A percentile compares a stretch with the other conserved stretches of the same genome.
phyloP scores from a whole-genome alignment of 2,888 invertebrate species.

The Cyrtodaria siliqua region DNA sequence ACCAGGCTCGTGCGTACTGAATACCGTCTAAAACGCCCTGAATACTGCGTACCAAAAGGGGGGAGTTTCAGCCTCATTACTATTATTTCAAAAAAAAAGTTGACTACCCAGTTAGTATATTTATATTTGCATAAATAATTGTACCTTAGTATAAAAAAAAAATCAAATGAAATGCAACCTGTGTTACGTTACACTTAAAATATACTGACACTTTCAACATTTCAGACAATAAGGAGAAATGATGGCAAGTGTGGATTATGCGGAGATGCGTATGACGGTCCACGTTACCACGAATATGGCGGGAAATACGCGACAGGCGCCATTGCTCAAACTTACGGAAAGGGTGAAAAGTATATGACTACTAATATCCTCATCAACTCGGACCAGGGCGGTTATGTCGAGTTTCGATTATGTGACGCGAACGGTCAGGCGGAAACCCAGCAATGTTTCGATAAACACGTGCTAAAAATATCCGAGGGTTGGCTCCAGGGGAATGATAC shows the following conservation, averaged over 20 bases:
- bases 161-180: too few species aligned
- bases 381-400: conserved; percentile 79
- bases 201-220: too few species aligned
- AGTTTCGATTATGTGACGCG: conserved; percentile 77
- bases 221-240: conserved; percentile 41
- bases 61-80: too few species aligned
- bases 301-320: conserved; percentile 77
- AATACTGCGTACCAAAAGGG: too few species aligned
- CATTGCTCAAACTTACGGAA: conserved; percentile 48
- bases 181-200: too few species aligned
- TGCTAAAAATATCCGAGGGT: conserved; percentile 50
- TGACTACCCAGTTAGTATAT: too few species aligned
- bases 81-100: too few species aligned
- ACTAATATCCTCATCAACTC: conserved; percentile 73
- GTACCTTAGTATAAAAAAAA: too few species aligned
- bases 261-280: conserved; percentile 91
- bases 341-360: conserved; percentile 20
- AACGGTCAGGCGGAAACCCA: conserved; percentile 62
- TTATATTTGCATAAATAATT: too few species aligned
- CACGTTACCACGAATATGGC: conserved; percentile 75
- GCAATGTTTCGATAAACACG: conserved; percentile 71
- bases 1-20: too few species aligned
- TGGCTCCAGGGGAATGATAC: conserved; percentile 85
- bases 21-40: too few species aligned
- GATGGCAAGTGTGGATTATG: conserved; percentile 94